Base-by-base conservation (phyloP, 2,113 vertebrate species). In the Uropsilus gracilis region DNA sequence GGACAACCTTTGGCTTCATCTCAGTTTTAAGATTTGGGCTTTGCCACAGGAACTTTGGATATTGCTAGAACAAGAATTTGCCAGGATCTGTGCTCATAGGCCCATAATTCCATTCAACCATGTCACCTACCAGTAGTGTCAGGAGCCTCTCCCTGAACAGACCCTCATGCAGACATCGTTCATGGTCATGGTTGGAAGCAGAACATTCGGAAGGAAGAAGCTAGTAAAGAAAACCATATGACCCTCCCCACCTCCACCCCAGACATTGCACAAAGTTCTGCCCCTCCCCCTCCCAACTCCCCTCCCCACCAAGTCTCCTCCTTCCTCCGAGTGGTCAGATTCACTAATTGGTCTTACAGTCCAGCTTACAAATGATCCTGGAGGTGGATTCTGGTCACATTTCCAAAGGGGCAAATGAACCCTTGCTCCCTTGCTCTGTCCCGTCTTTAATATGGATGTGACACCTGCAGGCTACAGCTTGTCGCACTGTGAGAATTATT, bases 381-480 rank as follows among this genome's bases (percentile, higher is more conserved):
- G 89, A 9, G 50, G 53, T 69, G 39, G 89, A 95, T 96, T 93
- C 91, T 18, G 8, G 95, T 91, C 17, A 37, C 80, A 94, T 68
- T 75, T 89, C 48, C n/a, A 87, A 72, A 20, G 78, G 55, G 42
- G 80, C 64, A 72, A 87, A 94, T 39, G 96, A 94, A 97, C 94
- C 80, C 46, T 95, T 48, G 37, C 94, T 83, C 94, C 18, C 53
- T 55, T 55, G 20, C 53, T 55, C 53, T 84, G 92, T 85, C 91
- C 90, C 75, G 83, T 97, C 80, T 95, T 96, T 94, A 89, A 89
- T 89, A 94, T 7, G 66, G 83, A 92, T 94, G 87, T 96, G 97
- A 96, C 93, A 91, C 94, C 93, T 92, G 90, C 97, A 94, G 34
- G 14, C 83, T 82, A 76, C 53, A 87, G 92, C 90, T 94, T 87